Base-by-base conservation (phyloP, 2,888 invertebrate species). In the Philopedon plagiatum region DNA sequence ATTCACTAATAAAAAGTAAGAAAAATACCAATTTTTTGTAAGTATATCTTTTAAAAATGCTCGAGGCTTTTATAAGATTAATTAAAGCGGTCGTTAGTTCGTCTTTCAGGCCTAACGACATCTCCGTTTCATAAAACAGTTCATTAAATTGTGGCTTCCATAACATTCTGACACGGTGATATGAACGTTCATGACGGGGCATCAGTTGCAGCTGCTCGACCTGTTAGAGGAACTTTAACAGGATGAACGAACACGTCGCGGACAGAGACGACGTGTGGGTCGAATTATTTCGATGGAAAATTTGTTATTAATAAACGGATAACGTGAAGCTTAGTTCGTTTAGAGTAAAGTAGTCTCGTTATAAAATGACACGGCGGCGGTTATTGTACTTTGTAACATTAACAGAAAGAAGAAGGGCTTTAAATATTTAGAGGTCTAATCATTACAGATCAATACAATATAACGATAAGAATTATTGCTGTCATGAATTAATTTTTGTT, bases 191-290 rank as follows among this genome's bases (percentile, higher is more conserved):
- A 49, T 49, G 49, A 49, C 49, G 26, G n/a, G 26, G 13, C 49
- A 49, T 49, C 49, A 49, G 49, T 26, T 49, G 26, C 49, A 49
- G 49, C 26, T 2, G 49, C 26, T 49, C 26, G 26, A 26, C 13
- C 49, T 13, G n/a, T 49, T 49, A 5, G 13, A 41, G 49, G n/a
- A 49, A 49, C 13, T 49, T 49, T 49, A 49, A 15, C 49, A 26
- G 13, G 49, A 49, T 26, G 49, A 49, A 49, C 49, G 49, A 49
- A 49, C 26, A 49, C n/a, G 49, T 49, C 49, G 23, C 9, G 13
- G 5, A 5, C 49, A 49, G 49, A 49, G 23, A 26, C 49, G 13
- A 5, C 18, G 13, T n/a, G 23, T 23, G 13, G 26, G 26, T 7
- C 26, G 26, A 49, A 23, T 5, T 26, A n/a, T 37, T n/a, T 29